These are phyloP conservation scores for Sarcophaga peregrina DNA, from an alignment of 1,140 invertebrate genomes.

Conservation along the genomic window DNA sequence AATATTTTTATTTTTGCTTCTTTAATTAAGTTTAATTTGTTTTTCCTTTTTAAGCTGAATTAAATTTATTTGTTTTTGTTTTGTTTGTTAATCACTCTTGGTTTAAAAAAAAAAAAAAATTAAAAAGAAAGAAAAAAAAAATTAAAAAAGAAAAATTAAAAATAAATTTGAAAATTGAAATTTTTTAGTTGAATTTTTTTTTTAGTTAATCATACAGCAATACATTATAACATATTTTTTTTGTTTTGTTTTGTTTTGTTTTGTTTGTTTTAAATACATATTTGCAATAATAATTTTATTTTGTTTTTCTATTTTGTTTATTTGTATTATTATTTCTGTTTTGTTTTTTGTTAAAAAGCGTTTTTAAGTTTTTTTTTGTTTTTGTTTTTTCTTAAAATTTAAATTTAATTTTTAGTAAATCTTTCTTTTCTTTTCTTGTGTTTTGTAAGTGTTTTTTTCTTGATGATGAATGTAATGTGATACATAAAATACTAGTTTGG, in stretches of 20 bases:
- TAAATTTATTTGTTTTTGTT: constrained; percentile 5
- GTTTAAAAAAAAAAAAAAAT: neutral
- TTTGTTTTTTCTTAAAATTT: too few relatives aligned
- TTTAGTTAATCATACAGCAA: too few relatives aligned
- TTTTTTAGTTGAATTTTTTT: too few relatives aligned
- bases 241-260: too few relatives aligned
- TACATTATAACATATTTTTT: neutral
- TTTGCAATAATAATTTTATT: neutral
- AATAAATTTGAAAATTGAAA: neutral
- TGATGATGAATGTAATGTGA: neutral
- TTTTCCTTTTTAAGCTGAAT: neutral
- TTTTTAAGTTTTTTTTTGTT: neutral
- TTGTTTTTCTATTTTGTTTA: neutral
- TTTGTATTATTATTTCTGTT: neutral
- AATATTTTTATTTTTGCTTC: constrained; percentile 21
- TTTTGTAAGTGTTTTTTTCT: too few relatives aligned
- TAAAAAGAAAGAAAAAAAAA: neutral
- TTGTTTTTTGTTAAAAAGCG: constrained; percentile 20
- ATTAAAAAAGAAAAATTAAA: neutral
- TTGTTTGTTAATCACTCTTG: constrained; percentile 34
- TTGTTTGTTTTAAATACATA: too few relatives aligned
- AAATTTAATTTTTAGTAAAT: too few relatives aligned
- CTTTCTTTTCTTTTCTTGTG: too few relatives aligned
- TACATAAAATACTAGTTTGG: neutral
- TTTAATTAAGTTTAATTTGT: constrained; percentile 34